These are phyloP conservation scores for Neodiprion fabricii DNA, from an alignment of 1,140 invertebrate genomes.

Conservation along the genomic window DNA sequence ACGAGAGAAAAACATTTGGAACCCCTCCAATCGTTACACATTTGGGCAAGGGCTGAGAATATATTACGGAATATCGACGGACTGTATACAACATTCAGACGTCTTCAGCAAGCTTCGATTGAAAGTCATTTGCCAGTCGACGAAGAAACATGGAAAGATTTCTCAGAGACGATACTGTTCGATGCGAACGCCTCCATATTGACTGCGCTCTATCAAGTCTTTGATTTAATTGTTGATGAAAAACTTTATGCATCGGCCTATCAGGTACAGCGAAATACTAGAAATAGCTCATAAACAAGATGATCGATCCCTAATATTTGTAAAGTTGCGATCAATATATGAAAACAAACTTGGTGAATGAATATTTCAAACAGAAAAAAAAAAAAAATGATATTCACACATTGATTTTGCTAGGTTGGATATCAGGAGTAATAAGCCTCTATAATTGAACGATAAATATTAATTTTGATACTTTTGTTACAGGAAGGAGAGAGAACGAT, in stretches of 20 bases:
- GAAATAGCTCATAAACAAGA: not conserved
- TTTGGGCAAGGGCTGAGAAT: slow-evolving; percentile 62
- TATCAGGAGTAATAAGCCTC: too few relatives aligned
- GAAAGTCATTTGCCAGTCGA: slow-evolving; percentile 51
- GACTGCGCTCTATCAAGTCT: slow-evolving; percentile 58
- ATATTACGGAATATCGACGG: slow-evolving; percentile 65
- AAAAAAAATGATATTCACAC: too few relatives aligned
- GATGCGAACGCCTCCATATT: slow-evolving; percentile 64
- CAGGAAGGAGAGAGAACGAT: slow-evolving; percentile 71
- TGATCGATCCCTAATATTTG: not conserved
- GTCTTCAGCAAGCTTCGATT: slow-evolving; percentile 57
- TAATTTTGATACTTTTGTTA: slow-evolving; percentile 34
- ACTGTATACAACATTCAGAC: slow-evolving; percentile 66
- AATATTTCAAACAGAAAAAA: too few relatives aligned
- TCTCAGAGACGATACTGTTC: slow-evolving; percentile 68
- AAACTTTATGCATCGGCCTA: slow-evolving; percentile 68
- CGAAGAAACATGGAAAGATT: slow-evolving; percentile 65
- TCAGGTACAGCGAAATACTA: slow-evolving; percentile 60
- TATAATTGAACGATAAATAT: not conserved
- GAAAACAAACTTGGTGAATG: too few relatives aligned
- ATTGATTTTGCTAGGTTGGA: too few relatives aligned
- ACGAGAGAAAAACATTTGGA: slow-evolving; percentile 51
- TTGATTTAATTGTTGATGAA: slow-evolving; percentile 64
- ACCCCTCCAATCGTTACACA: slow-evolving; percentile 60
- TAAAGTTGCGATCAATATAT: too few relatives aligned